These are phyloP conservation scores for Hyposoter didymator DNA, from an alignment of 2,888 invertebrate species.

Conservation along the genomic window DNA sequence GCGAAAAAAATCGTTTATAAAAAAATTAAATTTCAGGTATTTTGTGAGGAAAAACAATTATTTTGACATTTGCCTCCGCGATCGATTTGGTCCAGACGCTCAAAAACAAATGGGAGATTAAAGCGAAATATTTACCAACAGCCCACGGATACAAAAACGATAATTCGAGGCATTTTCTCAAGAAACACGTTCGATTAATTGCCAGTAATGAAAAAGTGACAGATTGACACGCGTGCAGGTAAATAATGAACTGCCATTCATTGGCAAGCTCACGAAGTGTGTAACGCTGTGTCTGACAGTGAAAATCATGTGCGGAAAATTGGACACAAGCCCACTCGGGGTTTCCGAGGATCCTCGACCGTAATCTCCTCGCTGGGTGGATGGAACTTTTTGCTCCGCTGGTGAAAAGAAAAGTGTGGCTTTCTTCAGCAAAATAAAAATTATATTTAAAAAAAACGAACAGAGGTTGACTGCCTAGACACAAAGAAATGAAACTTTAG, in stretches of 20 bases:
- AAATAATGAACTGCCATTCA: constrained; percentile 19
- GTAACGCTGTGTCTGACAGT: constrained; percentile 1
- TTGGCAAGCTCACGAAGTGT: constrained; percentile 1
- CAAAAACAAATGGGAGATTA: not conserved
- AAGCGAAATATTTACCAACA: not conserved
- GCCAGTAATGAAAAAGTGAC: constrained; percentile 4
- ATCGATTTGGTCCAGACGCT: not conserved
- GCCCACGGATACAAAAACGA: not conserved
- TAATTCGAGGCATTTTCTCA: not conserved
- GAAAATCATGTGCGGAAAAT: constrained; percentile 12
- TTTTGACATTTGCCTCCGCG: too few species aligned
- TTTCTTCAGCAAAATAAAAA: not conserved
- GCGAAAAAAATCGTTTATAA: not conserved
- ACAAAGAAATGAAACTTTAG: not conserved
- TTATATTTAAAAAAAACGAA: not conserved
- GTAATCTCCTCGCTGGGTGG: not conserved
- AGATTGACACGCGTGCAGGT: not conserved
- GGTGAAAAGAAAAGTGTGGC: not conserved
- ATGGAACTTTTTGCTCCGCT: not conserved
- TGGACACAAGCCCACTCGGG: constrained; percentile 25
- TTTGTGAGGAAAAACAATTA: not conserved
- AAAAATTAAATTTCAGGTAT: not conserved
- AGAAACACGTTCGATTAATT: constrained; percentile 35
- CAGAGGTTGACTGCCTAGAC: not conserved
- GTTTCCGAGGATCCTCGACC: not conserved